Conservation (phyloP, 2,888 invertebrate genomes). For the Caenorhabditis japonica region DNA sequence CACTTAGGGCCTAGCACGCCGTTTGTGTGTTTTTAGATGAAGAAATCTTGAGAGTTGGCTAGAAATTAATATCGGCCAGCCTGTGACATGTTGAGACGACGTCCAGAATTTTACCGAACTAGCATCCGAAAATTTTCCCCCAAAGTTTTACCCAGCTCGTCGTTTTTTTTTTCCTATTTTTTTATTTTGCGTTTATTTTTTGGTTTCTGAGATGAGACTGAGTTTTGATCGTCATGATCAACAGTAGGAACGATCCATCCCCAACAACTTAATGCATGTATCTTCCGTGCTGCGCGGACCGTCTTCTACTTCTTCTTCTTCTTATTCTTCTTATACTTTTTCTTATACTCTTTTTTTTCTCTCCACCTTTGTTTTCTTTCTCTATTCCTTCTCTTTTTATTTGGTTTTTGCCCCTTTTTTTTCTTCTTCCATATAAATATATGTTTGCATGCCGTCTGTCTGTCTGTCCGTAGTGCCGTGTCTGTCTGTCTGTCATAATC, state of each 20-base stretch:
- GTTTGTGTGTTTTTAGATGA: too few species aligned
- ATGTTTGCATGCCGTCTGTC: too few species aligned
- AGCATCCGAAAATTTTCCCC: too few species aligned
- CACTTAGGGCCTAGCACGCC: too few species aligned
- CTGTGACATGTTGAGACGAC: constrained; percentile 4
- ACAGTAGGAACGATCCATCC: too few species aligned
- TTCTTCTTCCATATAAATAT: constrained; percentile 5
- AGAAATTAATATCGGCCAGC: too few species aligned
- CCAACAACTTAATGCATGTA: constrained; percentile 29
- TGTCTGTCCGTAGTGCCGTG: background rate
- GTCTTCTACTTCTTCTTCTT: constrained; percentile 12
- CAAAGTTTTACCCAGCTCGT: constrained; percentile 9
- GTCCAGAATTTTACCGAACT: constrained; percentile 42
- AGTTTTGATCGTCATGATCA: too few species aligned
- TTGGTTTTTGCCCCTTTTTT: constrained; percentile 23
- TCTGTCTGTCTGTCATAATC: background rate
- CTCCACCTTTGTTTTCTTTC: constrained; percentile 17
- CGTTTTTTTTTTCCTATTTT: background rate
- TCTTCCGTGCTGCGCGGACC: constrained; percentile 16
- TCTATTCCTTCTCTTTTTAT: constrained; percentile 18
- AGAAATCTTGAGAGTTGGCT: too few species aligned
- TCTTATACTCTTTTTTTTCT: constrained; percentile 11
- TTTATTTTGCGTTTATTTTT: constrained; percentile 3
- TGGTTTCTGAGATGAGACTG: constrained; percentile 17
- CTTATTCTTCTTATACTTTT: constrained; percentile 4